Percentiles rank a stretch among this genome's conserved stretches.
These are phyloP conservation scores for Drosophila guanche DNA, from an alignment of 1,140 invertebrate genomes.

Conservation along the genomic window DNA sequence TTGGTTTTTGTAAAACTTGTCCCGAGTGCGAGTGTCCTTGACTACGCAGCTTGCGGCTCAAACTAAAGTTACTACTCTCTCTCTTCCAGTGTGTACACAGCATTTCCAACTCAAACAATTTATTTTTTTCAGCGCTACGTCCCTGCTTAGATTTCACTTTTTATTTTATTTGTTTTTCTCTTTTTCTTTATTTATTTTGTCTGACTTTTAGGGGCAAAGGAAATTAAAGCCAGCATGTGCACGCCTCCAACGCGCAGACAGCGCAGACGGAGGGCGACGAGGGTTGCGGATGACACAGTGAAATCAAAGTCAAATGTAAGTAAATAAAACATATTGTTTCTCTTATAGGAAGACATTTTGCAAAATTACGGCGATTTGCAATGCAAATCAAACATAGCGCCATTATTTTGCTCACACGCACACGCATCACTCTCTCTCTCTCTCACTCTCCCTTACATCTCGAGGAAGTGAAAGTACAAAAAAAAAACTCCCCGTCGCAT, in stretches of 20 bases:
- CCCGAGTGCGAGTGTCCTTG: too few relatives aligned
- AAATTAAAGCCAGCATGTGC: slow-evolving; percentile 10
- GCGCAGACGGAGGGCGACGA: slow-evolving; percentile 2
- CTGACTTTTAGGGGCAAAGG: background rate
- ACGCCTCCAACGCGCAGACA: slow-evolving; percentile 19
- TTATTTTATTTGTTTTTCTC: slow-evolving; percentile 31
- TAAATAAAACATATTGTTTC: slow-evolving; percentile 82
- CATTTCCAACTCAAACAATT: slow-evolving; percentile 49
- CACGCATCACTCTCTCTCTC: slow-evolving; percentile 21
- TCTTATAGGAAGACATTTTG: slow-evolving; percentile 80
- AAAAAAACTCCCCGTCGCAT: slow-evolving; percentile 55
- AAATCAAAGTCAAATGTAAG: slow-evolving; percentile 81
- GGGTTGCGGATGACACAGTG: slow-evolving; percentile 35
- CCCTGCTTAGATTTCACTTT: slow-evolving; percentile 46
- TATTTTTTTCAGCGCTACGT: slow-evolving; percentile 22
- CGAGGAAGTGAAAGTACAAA: slow-evolving; percentile 63
- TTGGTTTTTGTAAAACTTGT: too few relatives aligned
- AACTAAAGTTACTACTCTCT: slow-evolving; percentile 26
- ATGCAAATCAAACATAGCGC: slow-evolving; percentile 81
- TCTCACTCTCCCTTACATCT: slow-evolving; percentile 3
- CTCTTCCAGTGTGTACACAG: slow-evolving; percentile 23
- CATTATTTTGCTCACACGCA: slow-evolving; percentile 67
- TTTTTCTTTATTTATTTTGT: slow-evolving; percentile 3
- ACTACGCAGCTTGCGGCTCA: background rate
- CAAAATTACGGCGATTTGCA: slow-evolving; percentile 80